Conservation (phyloP, 1,140 invertebrate genomes). For the Steinernema khuongi region DNA sequence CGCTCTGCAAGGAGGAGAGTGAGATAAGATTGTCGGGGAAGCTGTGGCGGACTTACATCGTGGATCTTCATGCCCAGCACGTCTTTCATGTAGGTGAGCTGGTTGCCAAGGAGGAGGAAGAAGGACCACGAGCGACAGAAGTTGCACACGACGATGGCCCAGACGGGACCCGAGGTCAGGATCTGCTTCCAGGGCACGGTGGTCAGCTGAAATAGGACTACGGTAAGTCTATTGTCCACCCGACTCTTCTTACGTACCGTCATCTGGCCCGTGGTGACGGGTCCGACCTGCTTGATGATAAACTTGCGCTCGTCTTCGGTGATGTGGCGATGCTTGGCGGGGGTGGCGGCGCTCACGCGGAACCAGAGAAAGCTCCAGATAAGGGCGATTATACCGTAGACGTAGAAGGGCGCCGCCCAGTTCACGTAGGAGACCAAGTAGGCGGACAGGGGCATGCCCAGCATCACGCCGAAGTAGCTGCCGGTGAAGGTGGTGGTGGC, state of each 20-base stretch:
- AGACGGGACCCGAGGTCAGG: slow-evolving; percentile 87
- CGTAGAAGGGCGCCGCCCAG: slow-evolving; percentile 91
- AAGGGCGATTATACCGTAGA: slow-evolving; percentile 73
- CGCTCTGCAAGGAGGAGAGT: slow-evolving; percentile 64
- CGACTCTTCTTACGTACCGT: slow-evolving; percentile 27
- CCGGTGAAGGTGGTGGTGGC: slow-evolving; percentile 80
- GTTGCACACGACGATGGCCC: slow-evolving; percentile 95
- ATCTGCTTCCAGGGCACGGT: slow-evolving; percentile 88
- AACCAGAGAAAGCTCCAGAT: slow-evolving; percentile 81
- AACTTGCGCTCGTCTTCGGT: slow-evolving; percentile 80
- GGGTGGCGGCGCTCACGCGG: slow-evolving; percentile 84
- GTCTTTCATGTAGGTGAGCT: slow-evolving; percentile 62
- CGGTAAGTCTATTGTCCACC: neutral
- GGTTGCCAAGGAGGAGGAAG: slow-evolving; percentile 88
- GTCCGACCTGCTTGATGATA: slow-evolving; percentile 87
- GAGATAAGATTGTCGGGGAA: neutral
- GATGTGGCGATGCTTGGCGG: slow-evolving; percentile 83
- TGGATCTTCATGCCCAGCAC: slow-evolving; percentile 38
- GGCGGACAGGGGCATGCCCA: slow-evolving; percentile 76
- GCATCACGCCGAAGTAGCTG: slow-evolving; percentile 85
- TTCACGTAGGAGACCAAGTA: slow-evolving; percentile 65
- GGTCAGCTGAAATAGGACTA: slow-evolving; percentile 66
- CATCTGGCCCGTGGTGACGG: slow-evolving; percentile 50
- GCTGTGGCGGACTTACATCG: slow-evolving; percentile 25
- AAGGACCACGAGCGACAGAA: slow-evolving; percentile 99